Evolutionary conservation across 2,888 invertebrate genomes (phyloP).

Genomic region (Camptogramma bilineatum): DNA sequence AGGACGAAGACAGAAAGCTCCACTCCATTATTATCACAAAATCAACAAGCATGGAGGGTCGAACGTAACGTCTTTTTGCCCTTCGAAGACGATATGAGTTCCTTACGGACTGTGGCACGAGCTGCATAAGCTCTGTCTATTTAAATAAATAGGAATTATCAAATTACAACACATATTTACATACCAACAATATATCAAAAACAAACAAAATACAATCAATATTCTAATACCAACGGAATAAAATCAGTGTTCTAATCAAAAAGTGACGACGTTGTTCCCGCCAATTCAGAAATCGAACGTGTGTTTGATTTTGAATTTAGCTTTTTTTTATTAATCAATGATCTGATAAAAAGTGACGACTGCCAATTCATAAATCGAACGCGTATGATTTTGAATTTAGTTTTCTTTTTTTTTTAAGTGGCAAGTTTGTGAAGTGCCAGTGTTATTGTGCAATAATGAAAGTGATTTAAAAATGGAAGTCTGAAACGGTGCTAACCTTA

Average conservation of each 20-base stretch:
- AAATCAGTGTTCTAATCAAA: neutral
- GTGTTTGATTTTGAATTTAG: too few species aligned
- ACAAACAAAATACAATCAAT: neutral
- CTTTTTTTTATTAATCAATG: too few species aligned
- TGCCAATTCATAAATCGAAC: constrained; percentile 67
- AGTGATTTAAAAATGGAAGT: constrained; percentile 30
- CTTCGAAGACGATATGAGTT: constrained; percentile 74
- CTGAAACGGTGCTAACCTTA: constrained; percentile 36
- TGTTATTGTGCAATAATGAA: constrained; percentile 52
- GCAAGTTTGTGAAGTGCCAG: constrained; percentile 24
- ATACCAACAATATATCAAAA: neutral
- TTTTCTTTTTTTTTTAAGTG: constrained; percentile 26
- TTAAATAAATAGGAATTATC: constrained; percentile 16
- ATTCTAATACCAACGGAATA: neutral
- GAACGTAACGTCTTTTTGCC: constrained; percentile 80
- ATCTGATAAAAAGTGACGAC: constrained; percentile 38
- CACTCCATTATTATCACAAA: constrained; percentile 52
- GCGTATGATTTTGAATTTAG: constrained; percentile 4
- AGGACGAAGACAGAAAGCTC: constrained; percentile 42
- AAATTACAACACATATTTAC: constrained; percentile 21
- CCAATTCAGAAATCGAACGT: too few species aligned
- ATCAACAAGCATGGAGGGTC: constrained; percentile 74
- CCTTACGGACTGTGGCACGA: constrained; percentile 76
- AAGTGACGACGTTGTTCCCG: too few species aligned
- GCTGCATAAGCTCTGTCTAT: constrained; percentile 52